phyloP scores from a whole-genome alignment of 1,140 invertebrate genomes.

The Dinoponera quadriceps region DNA sequence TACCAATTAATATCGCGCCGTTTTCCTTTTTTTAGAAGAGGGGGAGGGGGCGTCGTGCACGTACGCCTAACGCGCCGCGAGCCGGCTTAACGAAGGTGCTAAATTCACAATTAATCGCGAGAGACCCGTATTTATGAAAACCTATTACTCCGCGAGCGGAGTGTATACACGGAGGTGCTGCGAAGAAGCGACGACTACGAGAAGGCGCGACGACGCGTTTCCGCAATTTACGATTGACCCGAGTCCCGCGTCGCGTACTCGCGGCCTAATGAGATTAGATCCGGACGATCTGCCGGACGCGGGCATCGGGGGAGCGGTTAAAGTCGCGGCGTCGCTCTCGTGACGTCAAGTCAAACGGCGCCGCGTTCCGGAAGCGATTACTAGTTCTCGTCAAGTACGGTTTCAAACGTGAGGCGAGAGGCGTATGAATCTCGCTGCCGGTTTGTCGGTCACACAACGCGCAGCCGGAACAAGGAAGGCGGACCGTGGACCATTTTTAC shows the following conservation, averaged over 20 bases:
- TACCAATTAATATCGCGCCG: constrained; percentile 50
- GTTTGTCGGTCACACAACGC: constrained; percentile 73
- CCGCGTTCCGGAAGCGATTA: constrained; percentile 1
- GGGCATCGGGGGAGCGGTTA: neutral
- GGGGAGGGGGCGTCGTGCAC: neutral
- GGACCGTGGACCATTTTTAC: constrained; percentile 73
- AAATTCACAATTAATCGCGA: constrained; percentile 57
- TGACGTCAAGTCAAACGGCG: constrained; percentile 15
- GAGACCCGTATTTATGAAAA: constrained; percentile 27
- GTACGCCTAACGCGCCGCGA: constrained; percentile 14
- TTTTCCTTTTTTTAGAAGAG: neutral
- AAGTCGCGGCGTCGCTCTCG: neutral
- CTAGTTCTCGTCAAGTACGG: constrained; percentile 16
- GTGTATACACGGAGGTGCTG: neutral
- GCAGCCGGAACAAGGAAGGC: constrained; percentile 70
- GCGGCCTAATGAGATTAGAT: constrained; percentile 15
- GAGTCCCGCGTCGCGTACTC: neutral
- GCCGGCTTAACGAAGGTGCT: constrained; percentile 46
- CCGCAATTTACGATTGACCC: neutral
- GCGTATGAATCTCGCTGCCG: constrained; percentile 79
- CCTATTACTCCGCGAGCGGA: neutral
- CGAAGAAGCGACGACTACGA: too few species aligned
- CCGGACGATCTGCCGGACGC: neutral
- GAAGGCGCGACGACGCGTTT: neutral
- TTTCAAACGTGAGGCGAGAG: neutral